Percentiles rank a stretch among this genome's conserved stretches.
Conservation (phyloP, 2,888 invertebrate genomes). For the Trissolcus brochymenae region DNA sequence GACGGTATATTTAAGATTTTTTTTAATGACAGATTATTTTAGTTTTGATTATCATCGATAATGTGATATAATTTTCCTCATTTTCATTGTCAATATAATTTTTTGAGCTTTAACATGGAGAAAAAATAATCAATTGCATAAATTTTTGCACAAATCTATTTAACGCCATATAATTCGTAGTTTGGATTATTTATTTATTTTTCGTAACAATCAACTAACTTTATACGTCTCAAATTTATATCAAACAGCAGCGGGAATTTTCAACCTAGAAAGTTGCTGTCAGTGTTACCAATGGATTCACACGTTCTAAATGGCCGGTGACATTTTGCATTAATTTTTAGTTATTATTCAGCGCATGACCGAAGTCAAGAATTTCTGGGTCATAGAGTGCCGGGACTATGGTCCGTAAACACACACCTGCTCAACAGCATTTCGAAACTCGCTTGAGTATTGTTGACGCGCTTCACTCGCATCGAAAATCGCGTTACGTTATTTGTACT, state of each 20-base stretch:
- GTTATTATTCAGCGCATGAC: neutral
- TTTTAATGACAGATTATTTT: too few relatives aligned
- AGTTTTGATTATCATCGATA: too few relatives aligned
- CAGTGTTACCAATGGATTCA: constrained; percentile 2
- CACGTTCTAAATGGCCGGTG: neutral
- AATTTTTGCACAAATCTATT: too few relatives aligned
- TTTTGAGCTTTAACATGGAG: too few relatives aligned
- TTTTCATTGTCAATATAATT: too few relatives aligned
- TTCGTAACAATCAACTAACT: too few relatives aligned
- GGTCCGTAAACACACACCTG: constrained; percentile 24
- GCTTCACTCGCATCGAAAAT: constrained; percentile 38
- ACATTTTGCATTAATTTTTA: constrained; percentile 2
- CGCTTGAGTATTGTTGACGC: constrained; percentile 16
- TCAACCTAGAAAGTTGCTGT: neutral
- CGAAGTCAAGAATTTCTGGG: neutral
- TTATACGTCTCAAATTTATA: too few relatives aligned
- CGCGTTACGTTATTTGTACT: constrained; percentile 64
- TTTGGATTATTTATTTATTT: too few relatives aligned
- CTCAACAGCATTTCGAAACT: neutral
- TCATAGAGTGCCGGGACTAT: neutral
- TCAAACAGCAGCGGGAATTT: neutral
- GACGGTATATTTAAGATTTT: neutral
- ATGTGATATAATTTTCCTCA: too few relatives aligned
- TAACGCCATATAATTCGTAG: too few relatives aligned
- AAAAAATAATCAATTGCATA: too few relatives aligned